Base-by-base conservation (phyloP, 1,140 invertebrate genomes). In the Drosophila watanabei region DNA sequence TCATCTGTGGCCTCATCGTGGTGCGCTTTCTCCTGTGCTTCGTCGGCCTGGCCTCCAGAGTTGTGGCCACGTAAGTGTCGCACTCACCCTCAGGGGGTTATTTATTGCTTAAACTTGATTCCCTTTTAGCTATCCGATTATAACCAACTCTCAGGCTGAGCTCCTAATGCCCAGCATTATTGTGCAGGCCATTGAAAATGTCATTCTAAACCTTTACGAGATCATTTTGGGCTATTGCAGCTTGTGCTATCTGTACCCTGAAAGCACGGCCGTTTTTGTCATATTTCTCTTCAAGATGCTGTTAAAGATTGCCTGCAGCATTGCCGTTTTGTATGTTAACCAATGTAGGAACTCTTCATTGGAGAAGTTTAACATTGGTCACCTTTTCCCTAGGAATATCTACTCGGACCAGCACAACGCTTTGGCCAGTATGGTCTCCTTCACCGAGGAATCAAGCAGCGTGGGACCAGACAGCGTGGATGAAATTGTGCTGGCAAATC, bases 31-130 rank as follows among this genome's bases (percentile, higher is more conserved):
- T 80, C 0, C n/a, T 91, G 9, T 80, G 81, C 45, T 87, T 92
- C 48, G 4, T 88, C 18, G 80, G 75, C 10, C 48, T 93, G 7
- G 78, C 76, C 3, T 65, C 88, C 2, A 82, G 88, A 32, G 66
- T 92, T 18, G 75, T 93, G 30, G 91, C 91, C n/a, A 78, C 92
- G 92, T 93, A 51, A 88, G 89, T 76, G 10, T 24, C 24, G 24
- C 24, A 20, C 1, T 10, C 11, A 5, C 4, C 30, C 0, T 13
- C 2, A 13, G 4, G 4, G 8, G 5, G 1, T 16, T 28, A 10
- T 11, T 6, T n/a, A 51, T 28, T n/a, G 20, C 4, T 2, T 1
- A 10, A 16, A 11, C 11, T 43, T 24, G 14, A 18, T 7, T 32
- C 6, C 9, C 5, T 46, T 28, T 16, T 20, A 93, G 92, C 10